Base-by-base conservation (phyloP, 2,113 vertebrate species). In the Fukomys damarensis region DNA sequence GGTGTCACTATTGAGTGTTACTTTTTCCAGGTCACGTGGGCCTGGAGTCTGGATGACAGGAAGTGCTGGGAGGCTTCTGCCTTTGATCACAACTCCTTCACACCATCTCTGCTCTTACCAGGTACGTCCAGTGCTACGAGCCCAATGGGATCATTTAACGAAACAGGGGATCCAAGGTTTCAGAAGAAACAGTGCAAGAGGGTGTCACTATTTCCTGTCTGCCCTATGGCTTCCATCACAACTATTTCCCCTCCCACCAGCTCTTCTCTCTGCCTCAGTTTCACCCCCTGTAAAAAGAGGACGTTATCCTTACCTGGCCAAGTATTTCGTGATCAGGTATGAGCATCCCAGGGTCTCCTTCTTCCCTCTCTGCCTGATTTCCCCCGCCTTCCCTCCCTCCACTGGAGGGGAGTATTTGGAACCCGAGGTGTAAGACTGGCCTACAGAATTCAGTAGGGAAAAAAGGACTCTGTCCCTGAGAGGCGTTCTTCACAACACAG, bases 371-470 rank as follows among this genome's bases (percentile, higher is more conserved):
- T 2, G 54, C 3, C 66, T 56, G 22, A 20, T 54, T 1, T 0
- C 2, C 28, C 12, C 13, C 1, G 6, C 41, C 84, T 76, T 79
- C 63, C 84, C 49, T 91, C 22, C 41, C 24, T 85, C 79, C 35
- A 8, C 9, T 46, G 38, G 8, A 12, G 77, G 5, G 9, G 14
- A 20, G 35, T 81, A n/a, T 86, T 91, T 86, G 86, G 93, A 93
- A 86, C 68, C 56, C 19, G 49, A 94, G 85, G 91, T 87, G 38
- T 96, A 97, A 96, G 93, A 93, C 65, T 74, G 76, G 35, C 49
- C 95, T 94, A 13, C 93, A 94, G 94, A 91, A 95, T 86, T 92
- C 80, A 76, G 19, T 49, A 1, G 41, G 54, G 72, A 61, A 76
- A 38, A 96, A 89, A 92, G 65, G 24, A 38, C 84, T 76, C 32